Conservation (phyloP, 2,888 invertebrate species). For the Nematopogon swammerdamellus region DNA sequence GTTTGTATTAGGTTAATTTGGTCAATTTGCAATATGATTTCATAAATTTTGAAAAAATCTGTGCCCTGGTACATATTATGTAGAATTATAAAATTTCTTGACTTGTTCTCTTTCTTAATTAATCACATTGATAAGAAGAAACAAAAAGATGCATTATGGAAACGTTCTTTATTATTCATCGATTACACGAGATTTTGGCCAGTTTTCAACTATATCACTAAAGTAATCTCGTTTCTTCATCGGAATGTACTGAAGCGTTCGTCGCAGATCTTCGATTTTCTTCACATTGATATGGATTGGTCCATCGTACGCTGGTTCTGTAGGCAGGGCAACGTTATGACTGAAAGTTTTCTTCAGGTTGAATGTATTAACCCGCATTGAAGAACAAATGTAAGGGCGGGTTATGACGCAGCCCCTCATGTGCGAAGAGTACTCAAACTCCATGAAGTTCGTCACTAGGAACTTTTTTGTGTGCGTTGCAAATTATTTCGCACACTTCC, state of each 20-base stretch:
- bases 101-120: conserved; percentile 1
- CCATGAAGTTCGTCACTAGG: background rate
- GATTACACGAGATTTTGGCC: background rate
- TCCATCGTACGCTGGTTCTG: conserved; percentile 1
- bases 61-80: background rate
- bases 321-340: conserved; percentile 1
- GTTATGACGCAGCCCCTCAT: conserved; percentile 1
- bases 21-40: conserved; percentile 1
- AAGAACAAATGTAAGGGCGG: conserved; percentile 1
- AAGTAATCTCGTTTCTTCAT: background rate
- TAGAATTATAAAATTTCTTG: background rate
- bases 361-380: background rate
- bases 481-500: too few species aligned
- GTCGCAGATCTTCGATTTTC: background rate
- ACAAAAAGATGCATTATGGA: conserved; percentile 1
- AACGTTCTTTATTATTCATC: conserved; percentile 1
- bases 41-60: conserved; percentile 1
- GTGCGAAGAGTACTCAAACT: conserved; percentile 1
- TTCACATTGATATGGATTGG: conserved; percentile 1
- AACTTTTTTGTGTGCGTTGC: too few species aligned
- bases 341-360: conserved; percentile 1
- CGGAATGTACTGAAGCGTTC: conserved; percentile 1
- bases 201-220: conserved; percentile 1
- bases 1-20: conserved; percentile 1
- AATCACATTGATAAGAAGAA: conserved; percentile 1